Base-by-base conservation (phyloP, 1,140 invertebrate genomes). In the Papilio machaon region DNA sequence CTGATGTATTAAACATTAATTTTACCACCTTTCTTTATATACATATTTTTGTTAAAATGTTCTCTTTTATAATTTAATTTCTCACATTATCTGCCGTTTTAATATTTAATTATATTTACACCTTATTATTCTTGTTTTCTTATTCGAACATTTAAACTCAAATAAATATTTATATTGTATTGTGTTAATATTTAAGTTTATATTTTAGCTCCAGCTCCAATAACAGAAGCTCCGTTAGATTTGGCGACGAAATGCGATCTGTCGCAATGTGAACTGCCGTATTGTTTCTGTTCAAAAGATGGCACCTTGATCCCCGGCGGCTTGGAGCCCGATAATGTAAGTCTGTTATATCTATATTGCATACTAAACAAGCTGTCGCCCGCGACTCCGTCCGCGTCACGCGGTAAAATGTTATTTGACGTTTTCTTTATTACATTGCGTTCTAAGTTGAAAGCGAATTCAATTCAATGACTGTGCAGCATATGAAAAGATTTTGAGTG, bases 201-300 rank as follows among this genome's bases (percentile, higher is more conserved):
- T 80, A 67, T 93, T 95, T 73, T 86, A 98, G 97, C 97, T 15
- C 96, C 96, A 81, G 96, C 97, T 13, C 97, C 98, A 2, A 95
- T 96, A 54, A 98, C 97, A 1, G 97, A 98, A 91, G 95, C 97
- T 7, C 97, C 97, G 5, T 94, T 96, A 47, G 97, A 98, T 90
- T 95, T 97, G 81, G 98, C 98, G 3, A 95, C 95, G 58, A 97
- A 96, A 90, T 99, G 98, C 89, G 96, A 98, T 85, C 95, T 96
- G 1, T 93, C 96, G 0, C 95, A 96, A 64, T 99, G 99, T 89
- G 90, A 95, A 74, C 95, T 99, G 80, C 98, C 98, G 9, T 98
- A 99, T 87, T 99, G 99, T 90, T 99, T 97, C 94, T 99, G 98
- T 91, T 98, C 98, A 7, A 97, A 97, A 89, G 98, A 99, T 94